Percentiles rank a stretch among this genome's conserved stretches.
Evolutionary conservation across 1,140 invertebrate species (phyloP).

Genomic region (Melipona quadrifasciata): DNA sequence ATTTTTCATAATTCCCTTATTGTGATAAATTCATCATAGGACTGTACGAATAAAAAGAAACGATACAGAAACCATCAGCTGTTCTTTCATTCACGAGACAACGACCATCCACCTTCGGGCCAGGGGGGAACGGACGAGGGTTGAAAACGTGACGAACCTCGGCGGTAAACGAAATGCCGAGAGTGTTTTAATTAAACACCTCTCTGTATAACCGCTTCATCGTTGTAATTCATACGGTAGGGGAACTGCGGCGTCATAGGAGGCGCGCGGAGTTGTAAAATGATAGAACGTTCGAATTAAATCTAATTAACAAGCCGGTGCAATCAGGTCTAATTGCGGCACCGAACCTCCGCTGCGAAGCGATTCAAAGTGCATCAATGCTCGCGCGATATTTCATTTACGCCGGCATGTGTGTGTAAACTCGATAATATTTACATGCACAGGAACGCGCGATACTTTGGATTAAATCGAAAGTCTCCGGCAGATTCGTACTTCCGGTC

Average conservation of each 20-base stretch:
- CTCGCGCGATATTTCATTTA: background rate
- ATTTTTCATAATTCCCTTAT: conserved; percentile 61
- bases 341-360: background rate
- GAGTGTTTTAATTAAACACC: background rate
- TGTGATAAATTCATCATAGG: conserved; percentile 64
- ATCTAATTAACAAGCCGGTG: background rate
- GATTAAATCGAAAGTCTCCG: background rate
- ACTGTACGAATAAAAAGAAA: conserved; percentile 61
- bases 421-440: background rate
- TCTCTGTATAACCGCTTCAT: background rate
- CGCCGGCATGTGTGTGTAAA: no score
- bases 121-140: no score
- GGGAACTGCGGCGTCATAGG: no score
- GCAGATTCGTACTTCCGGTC: background rate
- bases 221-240: background rate
- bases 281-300: background rate
- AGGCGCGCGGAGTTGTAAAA: background rate
- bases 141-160: background rate
- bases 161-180: background rate
- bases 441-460: background rate
- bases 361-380: background rate
- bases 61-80: conserved; percentile 43
- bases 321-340: background rate
- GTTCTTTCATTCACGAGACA: no score
- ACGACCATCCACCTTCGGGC: no score